Base-by-base conservation (phyloP, 2,797 vertebrate species). In the Rhodeus uyekii region DNA sequence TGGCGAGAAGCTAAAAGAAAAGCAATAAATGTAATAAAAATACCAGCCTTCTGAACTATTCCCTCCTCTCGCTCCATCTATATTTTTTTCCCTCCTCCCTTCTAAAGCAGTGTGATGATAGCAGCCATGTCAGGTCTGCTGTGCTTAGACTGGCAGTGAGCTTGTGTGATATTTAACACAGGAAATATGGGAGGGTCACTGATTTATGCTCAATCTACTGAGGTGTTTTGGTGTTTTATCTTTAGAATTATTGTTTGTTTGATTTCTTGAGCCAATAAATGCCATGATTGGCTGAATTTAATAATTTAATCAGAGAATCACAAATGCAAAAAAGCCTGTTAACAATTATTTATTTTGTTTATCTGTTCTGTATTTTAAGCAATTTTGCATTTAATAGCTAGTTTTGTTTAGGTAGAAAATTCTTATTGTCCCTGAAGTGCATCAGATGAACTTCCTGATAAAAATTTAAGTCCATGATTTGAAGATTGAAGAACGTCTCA, bases 121-220 rank as follows among this genome's bases (percentile, higher is more conserved):
- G 55, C 89, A 88, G 85, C 87, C 87, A 87, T 91, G 85, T 89
- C 87, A 84, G 88, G 89, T 90, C 91, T 85, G 90, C 79, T 82
- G 75, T 36, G 68, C 60, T 63, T 74, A 39, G 58, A 39, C 44
- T 64, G 44, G 53, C 69, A 39, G n/a, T 65, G 60, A 34, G 79
- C 44, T 64, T 64, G 71, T 58, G 63, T 68, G 32, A 65, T 60
- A 68, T 76, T 58, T 24, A 68, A 22, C 61, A 75, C 61, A 58
- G 55, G 19, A 68, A 74, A 18, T 81, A 74, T 46, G 27, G 42
- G 12, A 48, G 22, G 19, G 42, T 63, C 42, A 14, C n/a, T 53
- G n/a, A 29, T 64, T 65, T 55, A 65, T 81, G 60, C n/a, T 64
- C 58, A 39, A 50, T 34, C 69, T 64, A 55, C 16, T 13, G 4